Evolutionary conservation across 2,888 invertebrate genomes (phyloP).

Genomic region (Branchinecta sandiegonensis): DNA sequence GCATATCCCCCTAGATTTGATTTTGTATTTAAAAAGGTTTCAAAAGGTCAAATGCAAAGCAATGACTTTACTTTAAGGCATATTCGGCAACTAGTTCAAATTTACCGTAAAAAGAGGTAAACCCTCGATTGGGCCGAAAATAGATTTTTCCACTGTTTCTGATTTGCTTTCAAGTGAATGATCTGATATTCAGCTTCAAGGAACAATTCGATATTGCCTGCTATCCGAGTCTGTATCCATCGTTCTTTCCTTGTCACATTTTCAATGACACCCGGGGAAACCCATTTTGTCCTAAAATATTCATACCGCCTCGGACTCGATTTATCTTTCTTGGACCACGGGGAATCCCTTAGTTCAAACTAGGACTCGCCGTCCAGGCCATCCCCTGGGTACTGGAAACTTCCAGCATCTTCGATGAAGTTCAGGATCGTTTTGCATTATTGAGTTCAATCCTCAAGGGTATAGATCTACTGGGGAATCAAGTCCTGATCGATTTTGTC

Average conservation of each 20-base stretch:
- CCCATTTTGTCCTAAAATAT: conserved; percentile 14
- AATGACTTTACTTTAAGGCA: too few relatives aligned
- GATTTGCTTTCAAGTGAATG: background rate
- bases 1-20: too few relatives aligned
- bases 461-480: conserved; percentile 7
- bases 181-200: too few relatives aligned
- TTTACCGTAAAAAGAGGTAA: too few relatives aligned
- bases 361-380: background rate
- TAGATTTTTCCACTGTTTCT: background rate
- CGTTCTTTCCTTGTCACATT: background rate
- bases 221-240: too few relatives aligned
- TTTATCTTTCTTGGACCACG: background rate
- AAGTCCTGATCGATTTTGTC: background rate
- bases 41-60: too few relatives aligned
- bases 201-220: too few relatives aligned
- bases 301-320: conserved; percentile 6
- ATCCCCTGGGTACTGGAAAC: background rate
- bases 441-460: conserved; percentile 6
- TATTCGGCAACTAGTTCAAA: too few relatives aligned
- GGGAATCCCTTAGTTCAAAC: conserved; percentile 1
- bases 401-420: conserved; percentile 15
- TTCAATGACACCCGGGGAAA: background rate
- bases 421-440: conserved; percentile 15
- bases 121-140: too few relatives aligned
- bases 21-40: too few relatives aligned